Conservation (phyloP, 1,140 invertebrate genomes). For the Heliconius hermathena region DNA sequence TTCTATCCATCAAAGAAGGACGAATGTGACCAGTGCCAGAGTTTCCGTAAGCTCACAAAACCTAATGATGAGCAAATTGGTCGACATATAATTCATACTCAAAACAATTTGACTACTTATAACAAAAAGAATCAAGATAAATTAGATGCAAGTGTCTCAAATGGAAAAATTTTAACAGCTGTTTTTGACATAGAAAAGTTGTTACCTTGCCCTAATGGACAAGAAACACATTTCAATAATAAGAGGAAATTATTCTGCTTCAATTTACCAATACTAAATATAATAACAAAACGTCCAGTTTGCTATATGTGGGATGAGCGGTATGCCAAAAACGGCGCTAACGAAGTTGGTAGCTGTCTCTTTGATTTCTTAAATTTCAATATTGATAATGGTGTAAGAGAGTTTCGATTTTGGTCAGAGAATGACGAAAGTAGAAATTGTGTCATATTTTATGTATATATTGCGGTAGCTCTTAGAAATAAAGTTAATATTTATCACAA, state of each 20-base stretch:
- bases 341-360: not conserved
- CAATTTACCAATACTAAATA: constrained; percentile 8
- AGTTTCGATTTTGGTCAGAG: constrained; percentile 1
- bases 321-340: not conserved
- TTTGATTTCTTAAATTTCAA: constrained; percentile 1
- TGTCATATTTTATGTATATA: not conserved
- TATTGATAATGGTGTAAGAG: not conserved
- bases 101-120: constrained; percentile 11
- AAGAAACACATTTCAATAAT: constrained; percentile 15
- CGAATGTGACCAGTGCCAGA: not conserved
- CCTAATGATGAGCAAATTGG: constrained; percentile 14
- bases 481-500: constrained; percentile 3
- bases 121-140: constrained; percentile 19
- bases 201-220: constrained; percentile 2
- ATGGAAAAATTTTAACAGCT: constrained; percentile 15
- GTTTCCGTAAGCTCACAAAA: not conserved
- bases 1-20: not conserved
- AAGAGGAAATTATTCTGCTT: constrained; percentile 17
- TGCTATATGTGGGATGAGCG: constrained; percentile 16
- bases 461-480: not conserved
- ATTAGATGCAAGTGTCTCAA: constrained; percentile 19
- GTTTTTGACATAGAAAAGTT: constrained; percentile 23
- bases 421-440: not conserved
- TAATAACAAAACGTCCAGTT: not conserved
- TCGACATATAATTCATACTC: constrained; percentile 12